Base-by-base conservation (phyloP, 2,888 invertebrate genomes). In the Idaea straminata region DNA sequence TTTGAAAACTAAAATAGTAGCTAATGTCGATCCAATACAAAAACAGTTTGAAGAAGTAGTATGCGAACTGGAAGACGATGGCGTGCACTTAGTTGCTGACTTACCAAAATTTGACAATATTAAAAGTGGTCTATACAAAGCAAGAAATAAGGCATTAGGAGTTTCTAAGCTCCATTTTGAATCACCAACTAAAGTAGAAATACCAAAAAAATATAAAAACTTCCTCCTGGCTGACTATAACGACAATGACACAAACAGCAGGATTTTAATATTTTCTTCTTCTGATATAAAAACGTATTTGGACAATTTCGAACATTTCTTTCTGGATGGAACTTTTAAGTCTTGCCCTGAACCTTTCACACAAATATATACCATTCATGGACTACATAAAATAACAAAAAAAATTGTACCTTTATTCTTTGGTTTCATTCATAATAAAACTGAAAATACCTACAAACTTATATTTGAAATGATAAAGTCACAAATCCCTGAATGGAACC, bases 51-150 rank as follows among this genome's bases (percentile, higher is more conserved):
- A 67, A 64, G 65, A 65, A 61, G 47, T 65, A 35, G 59, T 65
- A 15, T 57, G 64, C 35, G 61, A 57, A 16, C 67, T 67, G n/a
- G 15, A 65, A 13, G 64, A 67, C 47, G 61, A 67, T 16, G 67
- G 67, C 34, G 61, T 65, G 61, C 35, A 67, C 35, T 61, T 67
- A 34, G 15, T 63, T 63, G 25, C 34, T 36, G 63, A 64, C 16
- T 59, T 64, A 64, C 63, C 67, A 16, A 64, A 67, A 63, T 67
- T 64, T 62, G 15, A 62, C 15, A 65, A 65, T 60, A 67, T 63
- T 16, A 66, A 66, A 68, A 68, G 64, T 65, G 68, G 65, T 60
- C 61, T 68, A 61, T 68, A 65, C 59, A 68, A 68, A 34, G 68
- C 62, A 58, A 65, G 64, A 64, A 62, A 66, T 15, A 65, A 62